Base-by-base conservation (phyloP, 2,797 vertebrate genomes). In the Phrynocephalus forsythii region DNA sequence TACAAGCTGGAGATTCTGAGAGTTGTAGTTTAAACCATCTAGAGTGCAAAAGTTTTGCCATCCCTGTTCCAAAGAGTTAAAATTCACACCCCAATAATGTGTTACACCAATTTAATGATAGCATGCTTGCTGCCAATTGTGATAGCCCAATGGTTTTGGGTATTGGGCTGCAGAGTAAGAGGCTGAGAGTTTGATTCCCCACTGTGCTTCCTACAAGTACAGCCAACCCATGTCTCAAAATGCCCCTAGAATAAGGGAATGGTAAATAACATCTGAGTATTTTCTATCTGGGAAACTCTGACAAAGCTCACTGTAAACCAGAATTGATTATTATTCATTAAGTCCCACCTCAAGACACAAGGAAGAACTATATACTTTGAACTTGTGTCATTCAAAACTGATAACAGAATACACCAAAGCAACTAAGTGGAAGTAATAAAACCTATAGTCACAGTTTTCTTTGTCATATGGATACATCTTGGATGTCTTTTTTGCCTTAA, bases 361-460 rank as follows among this genome's bases (percentile, higher is more conserved):
- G 22, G 38, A 7, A 18, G 30, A 66, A 38, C 0, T 2, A 44
- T 5, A 71, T 56, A 72, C 50, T 52, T 52, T 6, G 20, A 56
- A 13, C 28, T 78, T n/a, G 24, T 52, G 15, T 52, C 24, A 33
- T 73, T 73, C 38, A 38, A 16, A 38, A 73, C 13, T 73, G 33
- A 38, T 6, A 4, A 30, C 10, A 69, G 66, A 15, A 89, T 90
- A 88, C 76, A 85, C 38, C 82, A 87, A 76, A 75, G 24, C 13
- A 79, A 22, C 56, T n/a, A 87, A 92, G 82, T 68, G 60, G 86
- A 33, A 13, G 28, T 81, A 77, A 92, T 75, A 73, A 93, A 93
- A 92, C 38, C 77, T 9, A 81, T 11, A 67, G 4, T 68, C 38
- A 86, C 90, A 88, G 4, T 93, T 93, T 76, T 86, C 3, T 87